Evolutionary conservation across 2,113 vertebrate species (phyloP), one percentile per base, ranked within the genome.

Genomic region (Phocoena phocoena): DNA sequence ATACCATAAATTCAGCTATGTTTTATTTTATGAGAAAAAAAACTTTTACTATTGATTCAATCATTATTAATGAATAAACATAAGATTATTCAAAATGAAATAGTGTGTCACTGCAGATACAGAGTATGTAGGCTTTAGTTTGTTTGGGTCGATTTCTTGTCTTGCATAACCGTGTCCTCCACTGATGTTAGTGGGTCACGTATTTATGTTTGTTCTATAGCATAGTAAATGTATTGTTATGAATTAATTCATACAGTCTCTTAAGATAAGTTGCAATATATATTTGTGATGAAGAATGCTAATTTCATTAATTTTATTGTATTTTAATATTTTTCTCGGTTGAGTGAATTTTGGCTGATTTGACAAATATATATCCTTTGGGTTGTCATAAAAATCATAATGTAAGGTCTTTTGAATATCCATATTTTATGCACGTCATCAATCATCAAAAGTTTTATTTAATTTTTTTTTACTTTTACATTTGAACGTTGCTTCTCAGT

Each of bases 81-180:
- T 65, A 50, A 96, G 31, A 94, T 96, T 93, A 71, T 97, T 92
- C 50, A 82, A 68, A 92, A 73, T 93, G 44, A 97, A 97, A 97
- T 96, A 96, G 96, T 98, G 96, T 96, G 97, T 98, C 98, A 98
- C 92, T 98, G 86, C 95, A 71, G 67, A 82, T 97, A 88, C 96
- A 97, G 87, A 92, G 85, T 98, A 97, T 97, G 93, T 98, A 96
- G 97, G 93, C 97, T 92, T 65, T 70, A 94, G 70, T 96, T 98
- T 96, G 44, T 97, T 65, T 94, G 85, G 67, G 73, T 77, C 23
- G 11, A 0, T 90, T 96, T 93, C 33, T 67, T 93, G 87, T 96
- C 67, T 95, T 97, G 63, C 44, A 21, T 53, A 85, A 88, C 53
- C 36, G 8, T 81, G 63, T 92, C 88, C 41, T 96, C 47, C 79